Evolutionary conservation across 2,113 vertebrate species (phyloP).

Genomic region (Oryzias celebensis): DNA sequence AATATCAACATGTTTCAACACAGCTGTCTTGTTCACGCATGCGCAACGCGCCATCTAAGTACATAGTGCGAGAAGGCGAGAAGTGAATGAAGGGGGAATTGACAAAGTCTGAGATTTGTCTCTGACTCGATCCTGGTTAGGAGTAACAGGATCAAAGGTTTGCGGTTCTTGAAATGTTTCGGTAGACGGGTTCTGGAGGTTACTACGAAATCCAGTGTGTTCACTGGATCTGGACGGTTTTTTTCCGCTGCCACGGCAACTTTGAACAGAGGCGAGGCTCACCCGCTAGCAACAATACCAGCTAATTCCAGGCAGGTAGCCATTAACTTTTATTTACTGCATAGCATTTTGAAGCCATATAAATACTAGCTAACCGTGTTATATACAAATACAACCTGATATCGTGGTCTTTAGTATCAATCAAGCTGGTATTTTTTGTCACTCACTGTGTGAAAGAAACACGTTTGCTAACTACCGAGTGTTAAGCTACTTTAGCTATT

Average conservation of each 20-base stretch:
- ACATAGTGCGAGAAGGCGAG: slow-evolving; percentile 17
- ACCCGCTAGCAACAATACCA: slow-evolving; percentile 27
- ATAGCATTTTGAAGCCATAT: not conserved
- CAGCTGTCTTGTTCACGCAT: slow-evolving; percentile 37
- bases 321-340: not conserved
- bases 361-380: not conserved
- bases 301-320: slow-evolving; percentile 46
- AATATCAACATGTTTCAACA: too few species aligned
- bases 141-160: not conserved
- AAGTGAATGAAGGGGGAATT: slow-evolving; percentile 29
- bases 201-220: not conserved
- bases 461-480: slow-evolving; percentile 12
- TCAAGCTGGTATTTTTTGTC: not conserved
- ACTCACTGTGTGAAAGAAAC: slow-evolving; percentile 8
- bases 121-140: not conserved
- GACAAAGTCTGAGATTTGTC: slow-evolving; percentile 31
- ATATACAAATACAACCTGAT: accelerated
- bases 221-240: slow-evolving; percentile 4
- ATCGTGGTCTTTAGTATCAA: not conserved
- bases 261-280: slow-evolving; percentile 26
- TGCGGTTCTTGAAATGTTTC: not conserved
- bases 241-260: slow-evolving; percentile 28
- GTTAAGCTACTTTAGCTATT: slow-evolving; percentile 35
- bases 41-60: slow-evolving; percentile 44
- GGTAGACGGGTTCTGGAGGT: not conserved